Evolutionary conservation across 1,140 invertebrate species (phyloP).

Genomic region (Ceratosolen fusciceps): DNA sequence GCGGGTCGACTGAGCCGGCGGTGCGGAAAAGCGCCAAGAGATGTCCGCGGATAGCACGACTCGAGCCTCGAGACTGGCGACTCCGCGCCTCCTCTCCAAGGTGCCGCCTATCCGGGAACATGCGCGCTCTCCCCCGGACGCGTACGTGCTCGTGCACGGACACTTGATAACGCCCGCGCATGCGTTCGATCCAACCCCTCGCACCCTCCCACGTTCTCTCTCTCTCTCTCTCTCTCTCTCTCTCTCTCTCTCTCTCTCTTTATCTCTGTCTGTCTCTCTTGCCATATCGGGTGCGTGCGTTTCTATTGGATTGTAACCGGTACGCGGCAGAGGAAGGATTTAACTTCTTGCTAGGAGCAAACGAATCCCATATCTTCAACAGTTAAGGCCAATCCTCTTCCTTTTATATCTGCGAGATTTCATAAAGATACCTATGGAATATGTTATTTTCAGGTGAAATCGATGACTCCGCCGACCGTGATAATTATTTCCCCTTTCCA

Average conservation of each 20-base stretch:
- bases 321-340: neutral
- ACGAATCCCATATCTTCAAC: neutral
- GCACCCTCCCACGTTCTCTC: neutral
- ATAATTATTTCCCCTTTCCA: too few species aligned
- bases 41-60: slow-evolving; percentile 35
- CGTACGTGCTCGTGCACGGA: neutral
- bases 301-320: neutral
- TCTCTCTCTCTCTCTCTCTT: neutral
- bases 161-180: neutral
- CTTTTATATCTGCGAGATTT: neutral
- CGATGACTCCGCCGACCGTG: too few species aligned
- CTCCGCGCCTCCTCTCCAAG: slow-evolving; percentile 37
- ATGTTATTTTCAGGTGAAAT: too few species aligned
- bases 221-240: neutral
- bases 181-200: neutral
- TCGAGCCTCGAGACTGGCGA: too few species aligned
- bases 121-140: neutral
- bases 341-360: neutral
- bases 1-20: slow-evolving; percentile 58
- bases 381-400: neutral
- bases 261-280: neutral
- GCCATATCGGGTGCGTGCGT: neutral
- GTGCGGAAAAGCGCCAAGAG: slow-evolving; percentile 16
- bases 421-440: too few species aligned
- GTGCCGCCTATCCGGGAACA: too few species aligned